A percentile compares a stretch with the other conserved stretches of the same genome.
phyloP scores from a whole-genome alignment of 92 coral and sea anemone species.

The Plumapathes pennacea region DNA sequence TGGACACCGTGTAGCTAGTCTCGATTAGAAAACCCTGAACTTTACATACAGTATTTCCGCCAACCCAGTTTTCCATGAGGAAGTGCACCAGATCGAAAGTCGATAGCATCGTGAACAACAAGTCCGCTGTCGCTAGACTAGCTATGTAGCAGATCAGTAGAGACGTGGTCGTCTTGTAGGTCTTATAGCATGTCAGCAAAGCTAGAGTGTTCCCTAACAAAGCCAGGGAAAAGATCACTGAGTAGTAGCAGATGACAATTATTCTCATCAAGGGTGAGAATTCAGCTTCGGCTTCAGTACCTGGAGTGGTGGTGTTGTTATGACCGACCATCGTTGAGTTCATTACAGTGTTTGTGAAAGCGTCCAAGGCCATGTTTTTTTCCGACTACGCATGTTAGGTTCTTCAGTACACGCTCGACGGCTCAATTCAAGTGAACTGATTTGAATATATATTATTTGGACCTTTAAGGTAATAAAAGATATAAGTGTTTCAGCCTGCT shows the following conservation, averaged over 20 bases:
- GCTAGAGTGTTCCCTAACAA: constrained; percentile 14
- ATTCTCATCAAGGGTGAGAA: constrained; percentile 27
- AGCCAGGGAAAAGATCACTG: constrained; percentile 7
- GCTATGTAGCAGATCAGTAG: constrained; percentile 13
- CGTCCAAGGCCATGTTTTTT: too few species aligned
- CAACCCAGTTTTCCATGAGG: constrained; percentile 10
- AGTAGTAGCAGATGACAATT: constrained; percentile 28
- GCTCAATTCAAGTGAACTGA: too few species aligned
- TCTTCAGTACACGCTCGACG: too few species aligned
- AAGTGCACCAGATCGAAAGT: constrained; percentile 20
- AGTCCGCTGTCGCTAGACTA: constrained; percentile 21
- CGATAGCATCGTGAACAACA: constrained; percentile 9
- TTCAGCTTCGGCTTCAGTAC: neutral
- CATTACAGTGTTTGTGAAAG: too few species aligned
- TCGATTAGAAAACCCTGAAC: constrained; percentile 21
- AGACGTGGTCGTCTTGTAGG: constrained; percentile 5
- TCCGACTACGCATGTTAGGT: too few species aligned
- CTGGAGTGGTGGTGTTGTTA: too few species aligned
- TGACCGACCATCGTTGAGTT: too few species aligned
- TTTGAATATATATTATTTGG: too few species aligned
- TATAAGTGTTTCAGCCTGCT: too few species aligned
- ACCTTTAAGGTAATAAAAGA: too few species aligned
- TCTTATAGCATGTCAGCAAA: constrained; percentile 17
- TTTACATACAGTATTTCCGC: constrained; percentile 11
- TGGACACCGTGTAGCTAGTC: constrained; percentile 25